Evolutionary conservation across 1,140 invertebrate genomes (phyloP).

Genomic region (Fopius arisanus): DNA sequence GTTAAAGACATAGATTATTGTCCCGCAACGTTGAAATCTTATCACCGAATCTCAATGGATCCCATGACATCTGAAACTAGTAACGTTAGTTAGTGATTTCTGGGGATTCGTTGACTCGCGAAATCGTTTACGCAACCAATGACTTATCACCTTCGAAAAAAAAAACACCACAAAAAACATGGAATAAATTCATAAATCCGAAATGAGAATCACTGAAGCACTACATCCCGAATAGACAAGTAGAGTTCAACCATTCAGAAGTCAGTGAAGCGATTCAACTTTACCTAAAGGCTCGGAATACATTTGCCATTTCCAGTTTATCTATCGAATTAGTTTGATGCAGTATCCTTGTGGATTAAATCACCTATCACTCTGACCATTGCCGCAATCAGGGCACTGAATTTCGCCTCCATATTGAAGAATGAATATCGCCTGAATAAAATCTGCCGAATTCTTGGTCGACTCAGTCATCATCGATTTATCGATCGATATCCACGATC

Average conservation of each 20-base stretch:
- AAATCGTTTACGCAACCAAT: not conserved
- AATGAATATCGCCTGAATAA: not conserved
- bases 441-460: slow-evolving; percentile 22
- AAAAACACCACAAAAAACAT: not conserved
- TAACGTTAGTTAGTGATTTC: not conserved
- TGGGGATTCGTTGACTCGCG: not conserved
- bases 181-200: not conserved
- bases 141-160: not conserved
- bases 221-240: not conserved
- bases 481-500: slow-evolving; percentile 26
- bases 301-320: slow-evolving; percentile 43
- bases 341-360: not conserved
- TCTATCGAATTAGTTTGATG: slow-evolving; percentile 26
- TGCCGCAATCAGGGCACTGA: no score
- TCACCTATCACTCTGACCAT: not conserved
- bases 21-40: not conserved
- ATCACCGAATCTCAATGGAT: not conserved
- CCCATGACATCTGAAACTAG: not conserved
- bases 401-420: not conserved
- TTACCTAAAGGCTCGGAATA: slow-evolving; percentile 44
- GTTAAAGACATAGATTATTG: not conserved
- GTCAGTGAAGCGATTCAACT: slow-evolving; percentile 28
- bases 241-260: slow-evolving; percentile 32
- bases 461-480: slow-evolving; percentile 24
- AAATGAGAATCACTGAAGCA: not conserved